Conservation (phyloP, 1,140 invertebrate species). For the Polyergus mexicanus region DNA sequence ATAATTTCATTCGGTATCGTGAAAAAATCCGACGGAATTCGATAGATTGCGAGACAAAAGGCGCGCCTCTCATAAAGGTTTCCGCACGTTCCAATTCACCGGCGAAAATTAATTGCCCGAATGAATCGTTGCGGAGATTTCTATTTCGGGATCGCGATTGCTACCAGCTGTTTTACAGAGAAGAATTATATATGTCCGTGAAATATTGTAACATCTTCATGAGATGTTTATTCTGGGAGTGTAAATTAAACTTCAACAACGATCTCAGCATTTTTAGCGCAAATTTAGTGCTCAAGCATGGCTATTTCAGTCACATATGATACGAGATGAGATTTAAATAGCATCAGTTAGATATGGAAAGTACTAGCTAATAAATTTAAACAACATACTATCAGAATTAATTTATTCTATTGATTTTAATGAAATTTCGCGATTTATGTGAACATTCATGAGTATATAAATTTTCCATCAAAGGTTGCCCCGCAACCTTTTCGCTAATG, state of each 20-base stretch:
- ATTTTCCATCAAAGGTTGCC: neutral
- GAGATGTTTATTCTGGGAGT: conserved; percentile 7
- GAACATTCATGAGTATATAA: neutral
- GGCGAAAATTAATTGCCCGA: conserved; percentile 39
- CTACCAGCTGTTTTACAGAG: conserved; percentile 21
- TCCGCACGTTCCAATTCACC: conserved; percentile 16
- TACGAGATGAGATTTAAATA: conserved; percentile 25
- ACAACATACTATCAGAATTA: conserved; percentile 5
- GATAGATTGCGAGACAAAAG: conserved; percentile 24
- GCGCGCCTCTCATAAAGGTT: conserved; percentile 15
- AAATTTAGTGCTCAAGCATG: neutral
- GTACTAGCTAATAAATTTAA: conserved; percentile 32
- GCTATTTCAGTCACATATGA: neutral
- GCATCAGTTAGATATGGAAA: neutral
- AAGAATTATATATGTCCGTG: neutral
- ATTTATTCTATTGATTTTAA: neutral
- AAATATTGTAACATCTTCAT: conserved; percentile 33
- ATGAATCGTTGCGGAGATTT: conserved; percentile 6
- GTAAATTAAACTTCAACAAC: neutral
- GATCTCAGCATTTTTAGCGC: neutral
- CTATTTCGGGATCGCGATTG: conserved; percentile 3
- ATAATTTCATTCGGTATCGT: conserved; percentile 32
- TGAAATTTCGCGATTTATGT: neutral
- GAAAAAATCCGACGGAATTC: conserved; percentile 34
- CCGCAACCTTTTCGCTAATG: neutral